Base-by-base conservation (phyloP, 2,113 vertebrate species). In the Halcyon malimbica region DNA sequence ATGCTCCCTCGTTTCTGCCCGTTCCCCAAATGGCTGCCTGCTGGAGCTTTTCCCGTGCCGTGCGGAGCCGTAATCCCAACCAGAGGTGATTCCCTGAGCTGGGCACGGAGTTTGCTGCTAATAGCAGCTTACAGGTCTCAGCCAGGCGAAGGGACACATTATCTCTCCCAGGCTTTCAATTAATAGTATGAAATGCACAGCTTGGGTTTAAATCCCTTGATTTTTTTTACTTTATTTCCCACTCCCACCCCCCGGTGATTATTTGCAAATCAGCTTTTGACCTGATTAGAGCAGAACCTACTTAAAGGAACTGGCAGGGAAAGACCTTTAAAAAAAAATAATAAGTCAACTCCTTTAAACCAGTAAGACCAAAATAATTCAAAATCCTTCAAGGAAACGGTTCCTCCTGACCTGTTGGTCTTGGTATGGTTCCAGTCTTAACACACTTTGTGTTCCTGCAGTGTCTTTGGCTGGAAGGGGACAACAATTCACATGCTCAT, bases 191-290 rank as follows among this genome's bases (percentile, higher is more conserved):
- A 97, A 98, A 97, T 96, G 95, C 94, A 97, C 73, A 92, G 93
- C 91, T 95, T 79, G 92, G 84, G 15, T 20, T 83, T 70, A 89
- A 87, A 74, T 94, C 95, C 93, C 86, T 90, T 3, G 2, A 10
- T 75, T 79, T 73, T 35, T 14, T 19, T 18, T 20, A 20, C 33
- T 33, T 44, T 33, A 21, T 44, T 31, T 7, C 16, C 37, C 17
- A 16, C 15, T 23, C 35, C n/a, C 10, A 18, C 26, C 46, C 46
- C 86, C 59, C 78, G 70, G 93, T 88, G 96, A 96, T 97, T 98
- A 93, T 97, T 97, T 93, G 78, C 89, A 97, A 98, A 98, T 97
- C 97, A 96, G 97, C 97, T 98, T 98, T 97, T 96, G 97, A 87
- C 96, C 94, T 83, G 93, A 96, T 96, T 97, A 97, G 42, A 89